Percentiles rank a stretch among this genome's conserved stretches.
Evolutionary conservation across 2,797 vertebrate species (phyloP).

Genomic region (Aselliscus stoliczkanus): DNA sequence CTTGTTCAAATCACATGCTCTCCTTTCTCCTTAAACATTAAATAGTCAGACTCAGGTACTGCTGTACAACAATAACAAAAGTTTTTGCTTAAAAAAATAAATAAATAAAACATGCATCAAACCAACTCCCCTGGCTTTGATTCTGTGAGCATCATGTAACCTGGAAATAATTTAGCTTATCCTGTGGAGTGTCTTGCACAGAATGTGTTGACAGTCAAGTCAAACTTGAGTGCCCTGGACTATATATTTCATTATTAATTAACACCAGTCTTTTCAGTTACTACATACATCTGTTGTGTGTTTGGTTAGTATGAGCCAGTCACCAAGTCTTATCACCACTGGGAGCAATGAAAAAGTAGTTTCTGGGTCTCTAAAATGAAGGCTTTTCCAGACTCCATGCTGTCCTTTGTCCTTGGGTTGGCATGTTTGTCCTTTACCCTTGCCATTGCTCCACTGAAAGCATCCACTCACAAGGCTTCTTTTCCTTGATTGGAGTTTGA

Average conservation of each 20-base stretch:
- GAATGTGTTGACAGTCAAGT: background rate
- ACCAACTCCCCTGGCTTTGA: background rate
- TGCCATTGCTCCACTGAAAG: background rate
- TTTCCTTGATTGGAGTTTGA: background rate
- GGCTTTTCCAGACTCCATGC: background rate
- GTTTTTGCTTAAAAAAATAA: background rate
- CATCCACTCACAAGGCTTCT: background rate
- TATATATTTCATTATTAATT: background rate
- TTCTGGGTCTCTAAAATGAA: background rate
- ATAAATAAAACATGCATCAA: background rate
- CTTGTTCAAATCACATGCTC: background rate
- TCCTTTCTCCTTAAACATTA: background rate
- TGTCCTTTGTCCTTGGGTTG: background rate
- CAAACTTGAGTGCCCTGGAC: background rate
- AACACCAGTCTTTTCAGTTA: background rate
- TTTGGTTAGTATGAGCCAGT: background rate
- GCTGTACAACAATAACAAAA: background rate
- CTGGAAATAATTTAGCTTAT: background rate
- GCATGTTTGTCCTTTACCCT: background rate
- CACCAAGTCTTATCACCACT: background rate
- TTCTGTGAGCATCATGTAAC: background rate
- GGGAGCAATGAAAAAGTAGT: background rate
- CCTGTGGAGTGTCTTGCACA: background rate
- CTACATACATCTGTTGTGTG: background rate
- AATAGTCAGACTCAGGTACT: background rate